Evolutionary conservation across 2,888 invertebrate genomes (phyloP).

Genomic region (Drosophila vallismaia): DNA sequence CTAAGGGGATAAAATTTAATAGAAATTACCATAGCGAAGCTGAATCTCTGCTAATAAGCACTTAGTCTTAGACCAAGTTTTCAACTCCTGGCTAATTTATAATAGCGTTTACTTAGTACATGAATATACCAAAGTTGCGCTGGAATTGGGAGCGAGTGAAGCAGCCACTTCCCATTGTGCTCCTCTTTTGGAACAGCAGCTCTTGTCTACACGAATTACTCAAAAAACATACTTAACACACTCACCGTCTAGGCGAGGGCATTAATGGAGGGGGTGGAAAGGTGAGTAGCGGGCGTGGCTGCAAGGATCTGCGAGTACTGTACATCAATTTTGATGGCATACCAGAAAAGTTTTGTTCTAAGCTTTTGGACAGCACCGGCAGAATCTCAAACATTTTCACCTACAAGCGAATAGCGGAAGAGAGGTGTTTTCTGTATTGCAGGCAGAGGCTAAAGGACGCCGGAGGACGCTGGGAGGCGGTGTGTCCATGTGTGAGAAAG

Average conservation of each 20-base stretch:
- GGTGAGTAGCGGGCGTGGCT: slow-evolving; percentile 9
- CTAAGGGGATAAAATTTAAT: background rate
- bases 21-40: background rate
- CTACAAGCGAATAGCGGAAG: slow-evolving; percentile 48
- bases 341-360: slow-evolving; percentile 73
- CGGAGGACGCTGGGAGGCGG: slow-evolving; percentile 12
- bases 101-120: slow-evolving; percentile 28
- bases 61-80: slow-evolving; percentile 7
- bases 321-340: slow-evolving; percentile 74
- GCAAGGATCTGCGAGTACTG: slow-evolving; percentile 44
- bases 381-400: slow-evolving; percentile 65
- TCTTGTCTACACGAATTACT: slow-evolving; percentile 56
- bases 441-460: background rate
- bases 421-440: slow-evolving; percentile 16
- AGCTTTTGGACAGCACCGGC: slow-evolving; percentile 72
- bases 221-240: slow-evolving; percentile 65
- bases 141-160: background rate
- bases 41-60: background rate
- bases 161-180: slow-evolving; percentile 32
- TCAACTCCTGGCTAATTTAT: slow-evolving; percentile 34
- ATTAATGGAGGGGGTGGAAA: slow-evolving; percentile 49
- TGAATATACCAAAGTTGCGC: slow-evolving; percentile 19
- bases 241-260: slow-evolving; percentile 46
- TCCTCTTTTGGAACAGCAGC: slow-evolving; percentile 34
- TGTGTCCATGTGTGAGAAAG: slow-evolving; percentile 30